Conservation (phyloP, 1,140 invertebrate species). For the Conus ventricosus region DNA sequence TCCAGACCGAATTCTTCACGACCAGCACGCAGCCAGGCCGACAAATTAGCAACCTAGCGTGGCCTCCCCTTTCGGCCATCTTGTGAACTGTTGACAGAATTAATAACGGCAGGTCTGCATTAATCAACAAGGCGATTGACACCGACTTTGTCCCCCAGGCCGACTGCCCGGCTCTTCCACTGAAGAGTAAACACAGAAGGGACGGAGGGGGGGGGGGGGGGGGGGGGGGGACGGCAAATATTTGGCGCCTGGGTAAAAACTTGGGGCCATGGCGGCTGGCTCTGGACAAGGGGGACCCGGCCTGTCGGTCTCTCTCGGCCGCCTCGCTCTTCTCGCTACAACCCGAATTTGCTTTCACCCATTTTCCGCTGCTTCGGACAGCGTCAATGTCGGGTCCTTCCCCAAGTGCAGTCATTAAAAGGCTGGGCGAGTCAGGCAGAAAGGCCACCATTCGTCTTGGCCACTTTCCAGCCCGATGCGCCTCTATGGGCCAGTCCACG, state of each 20-base stretch:
- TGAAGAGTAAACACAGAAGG: slow-evolving; percentile 28
- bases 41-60: slow-evolving; percentile 27
- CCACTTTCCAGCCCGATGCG: slow-evolving; percentile 34
- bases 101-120: slow-evolving; percentile 33
- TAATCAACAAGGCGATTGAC: slow-evolving; percentile 37
- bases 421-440: slow-evolving; percentile 22
- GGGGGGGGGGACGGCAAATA: slow-evolving; percentile 11
- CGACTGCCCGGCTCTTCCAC: slow-evolving; percentile 24
- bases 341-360: slow-evolving; percentile 40
- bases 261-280: background rate
- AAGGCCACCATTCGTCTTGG: slow-evolving; percentile 35
- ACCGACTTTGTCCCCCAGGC: slow-evolving; percentile 34
- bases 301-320: slow-evolving; percentile 21
- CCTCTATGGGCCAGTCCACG: slow-evolving; percentile 25
- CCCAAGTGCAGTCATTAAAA: slow-evolving; percentile 40
- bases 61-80: background rate
- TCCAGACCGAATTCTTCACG: background rate
- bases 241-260: slow-evolving; percentile 31
- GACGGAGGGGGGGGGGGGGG: background rate
- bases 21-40: background rate
- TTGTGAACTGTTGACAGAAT: slow-evolving; percentile 37
- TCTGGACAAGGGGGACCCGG: background rate
- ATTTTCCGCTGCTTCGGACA: slow-evolving; percentile 36
- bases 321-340: slow-evolving; percentile 29
- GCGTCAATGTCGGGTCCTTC: slow-evolving; percentile 34